Conservation (phyloP, 1,140 invertebrate species). For the Drosophila nikananu region DNA sequence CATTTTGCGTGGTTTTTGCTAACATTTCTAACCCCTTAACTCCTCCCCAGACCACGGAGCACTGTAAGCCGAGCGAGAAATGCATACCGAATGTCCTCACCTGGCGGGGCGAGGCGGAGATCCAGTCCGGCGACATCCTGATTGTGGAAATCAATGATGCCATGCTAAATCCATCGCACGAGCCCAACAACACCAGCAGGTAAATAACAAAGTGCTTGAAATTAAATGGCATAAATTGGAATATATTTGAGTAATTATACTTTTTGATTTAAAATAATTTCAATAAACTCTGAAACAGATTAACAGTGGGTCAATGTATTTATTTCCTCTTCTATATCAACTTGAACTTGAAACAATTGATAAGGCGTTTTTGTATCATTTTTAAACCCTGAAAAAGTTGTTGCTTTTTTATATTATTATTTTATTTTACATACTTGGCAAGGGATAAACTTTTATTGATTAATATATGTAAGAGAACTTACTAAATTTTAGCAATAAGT, state of each 20-base stretch:
- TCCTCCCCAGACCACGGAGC: slow-evolving; percentile 85
- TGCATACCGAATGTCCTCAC: slow-evolving; percentile 87
- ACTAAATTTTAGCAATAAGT: too few species aligned
- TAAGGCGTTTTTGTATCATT: background rate
- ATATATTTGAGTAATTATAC: background rate
- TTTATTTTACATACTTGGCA: background rate
- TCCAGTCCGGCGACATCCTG: slow-evolving; percentile 89
- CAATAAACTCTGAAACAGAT: background rate
- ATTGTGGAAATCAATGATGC: slow-evolving; percentile 89
- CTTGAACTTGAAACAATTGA: background rate
- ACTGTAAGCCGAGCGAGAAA: slow-evolving; percentile 84
- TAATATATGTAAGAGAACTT: background rate
- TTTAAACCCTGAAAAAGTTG: background rate
- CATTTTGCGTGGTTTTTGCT: slow-evolving; percentile 34
- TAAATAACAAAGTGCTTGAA: slow-evolving; percentile 25
- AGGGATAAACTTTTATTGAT: background rate
- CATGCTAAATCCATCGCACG: slow-evolving; percentile 83
- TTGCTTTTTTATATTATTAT: too few species aligned
- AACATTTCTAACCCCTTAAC: background rate
- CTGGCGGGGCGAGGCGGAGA: slow-evolving; percentile 88
- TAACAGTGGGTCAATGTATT: background rate
- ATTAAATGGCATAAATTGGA: background rate
- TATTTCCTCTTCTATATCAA: background rate
- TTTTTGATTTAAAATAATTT: background rate
- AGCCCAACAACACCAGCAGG: slow-evolving; percentile 79